Evolutionary conservation across 2,113 vertebrate genomes (phyloP).

Genomic region (Oncorhynchus clarkii): DNA sequence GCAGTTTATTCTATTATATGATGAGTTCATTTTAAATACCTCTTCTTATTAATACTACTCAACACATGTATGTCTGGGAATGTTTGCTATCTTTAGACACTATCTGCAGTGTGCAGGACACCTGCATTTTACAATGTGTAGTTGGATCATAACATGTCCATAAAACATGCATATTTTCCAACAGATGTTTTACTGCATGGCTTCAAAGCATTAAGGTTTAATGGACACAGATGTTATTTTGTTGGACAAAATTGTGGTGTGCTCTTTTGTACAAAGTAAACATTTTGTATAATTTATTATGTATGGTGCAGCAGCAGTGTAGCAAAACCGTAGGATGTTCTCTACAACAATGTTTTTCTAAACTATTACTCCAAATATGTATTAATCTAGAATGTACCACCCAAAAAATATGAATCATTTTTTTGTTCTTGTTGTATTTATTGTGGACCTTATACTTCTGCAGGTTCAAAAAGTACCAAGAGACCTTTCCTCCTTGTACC

Average conservation of each 20-base stretch:
- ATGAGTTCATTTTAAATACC: no score
- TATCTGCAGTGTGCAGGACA: neutral
- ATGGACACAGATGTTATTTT: constrained; percentile 22
- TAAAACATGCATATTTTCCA: constrained; percentile 18
- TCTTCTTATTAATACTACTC: no score
- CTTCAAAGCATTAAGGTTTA: constrained; percentile 16
- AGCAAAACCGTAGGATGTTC: neutral
- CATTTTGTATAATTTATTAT: neutral
- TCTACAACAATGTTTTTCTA: neutral
- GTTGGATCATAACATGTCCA: constrained; percentile 7
- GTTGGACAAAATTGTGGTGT: neutral
- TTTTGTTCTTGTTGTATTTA: neutral
- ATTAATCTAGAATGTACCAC: no score
- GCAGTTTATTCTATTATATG: no score
- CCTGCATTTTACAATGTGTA: constrained; percentile 12
- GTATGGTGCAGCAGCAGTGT: neutral
- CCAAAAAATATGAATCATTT: neutral
- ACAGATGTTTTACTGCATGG: constrained; percentile 12
- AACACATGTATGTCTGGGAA: neutral
- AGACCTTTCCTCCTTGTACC: constrained; percentile 11
- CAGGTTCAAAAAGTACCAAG: constrained; percentile 12
- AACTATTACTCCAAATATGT: constrained; percentile 1
- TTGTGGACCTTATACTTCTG: neutral
- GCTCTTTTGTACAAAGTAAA: neutral
- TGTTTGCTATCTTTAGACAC: neutral